Conservation (phyloP, 1,140 invertebrate genomes). For the Eriocheir sinensis region DNA sequence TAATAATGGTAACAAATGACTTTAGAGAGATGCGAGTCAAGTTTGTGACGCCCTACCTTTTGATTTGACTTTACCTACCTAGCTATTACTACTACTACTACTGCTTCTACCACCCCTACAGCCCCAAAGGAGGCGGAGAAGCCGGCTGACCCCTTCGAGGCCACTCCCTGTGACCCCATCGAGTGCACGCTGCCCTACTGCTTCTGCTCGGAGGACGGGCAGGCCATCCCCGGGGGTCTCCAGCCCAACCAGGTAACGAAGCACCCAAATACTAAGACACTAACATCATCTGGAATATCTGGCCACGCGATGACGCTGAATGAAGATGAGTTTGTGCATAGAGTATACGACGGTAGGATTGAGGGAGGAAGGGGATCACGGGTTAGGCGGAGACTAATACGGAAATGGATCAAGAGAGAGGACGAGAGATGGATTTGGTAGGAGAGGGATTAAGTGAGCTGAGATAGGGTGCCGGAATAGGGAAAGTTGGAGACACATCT, state of each 20-base stretch:
- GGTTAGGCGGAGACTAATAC: no score
- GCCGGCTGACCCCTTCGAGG: conserved; percentile 84
- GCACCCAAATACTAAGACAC: no score
- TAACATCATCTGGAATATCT: no score
- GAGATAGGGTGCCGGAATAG: no score
- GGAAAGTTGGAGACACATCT: no score
- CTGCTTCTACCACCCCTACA: conserved; percentile 39
- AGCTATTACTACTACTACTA: neutral
- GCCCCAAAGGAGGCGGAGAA: conserved; percentile 71
- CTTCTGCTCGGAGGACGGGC: conserved; percentile 96
- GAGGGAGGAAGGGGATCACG: no score
- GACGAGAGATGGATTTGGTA: no score
- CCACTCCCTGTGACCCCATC: conserved; percentile 88
- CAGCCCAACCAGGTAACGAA: conserved; percentile 92
- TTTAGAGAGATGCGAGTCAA: neutral
- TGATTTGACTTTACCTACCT: neutral
- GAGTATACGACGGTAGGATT: no score
- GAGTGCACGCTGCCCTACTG: conserved; percentile 94
- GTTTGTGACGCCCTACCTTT: neutral
- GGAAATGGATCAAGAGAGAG: no score
- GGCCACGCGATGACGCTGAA: no score
- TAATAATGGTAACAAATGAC: neutral
- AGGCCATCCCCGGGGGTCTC: conserved; percentile 90
- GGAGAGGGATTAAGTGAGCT: no score
- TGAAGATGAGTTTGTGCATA: no score